Percentiles rank a stretch among this genome's conserved stretches.
Evolutionary conservation across 2,888 invertebrate genomes (phyloP).

Genomic region (Glyphotaelius pellucidus): DNA sequence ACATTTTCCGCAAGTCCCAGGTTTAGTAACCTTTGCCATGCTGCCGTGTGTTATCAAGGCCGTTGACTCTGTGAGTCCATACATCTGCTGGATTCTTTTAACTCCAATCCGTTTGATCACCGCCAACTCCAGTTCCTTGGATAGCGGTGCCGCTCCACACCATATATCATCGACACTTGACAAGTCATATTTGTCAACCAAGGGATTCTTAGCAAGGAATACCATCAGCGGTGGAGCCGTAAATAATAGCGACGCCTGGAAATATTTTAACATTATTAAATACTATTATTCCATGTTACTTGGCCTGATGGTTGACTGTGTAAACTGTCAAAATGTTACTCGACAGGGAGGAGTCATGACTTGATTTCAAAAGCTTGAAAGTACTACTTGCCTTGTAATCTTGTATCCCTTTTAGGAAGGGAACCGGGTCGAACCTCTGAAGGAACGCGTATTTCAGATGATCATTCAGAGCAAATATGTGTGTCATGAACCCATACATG

Average conservation of each 20-base stretch:
- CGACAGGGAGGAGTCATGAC: too few species aligned
- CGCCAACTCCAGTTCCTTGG: conserved; percentile 82
- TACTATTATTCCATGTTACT: too few species aligned
- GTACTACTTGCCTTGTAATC: conserved; percentile 77
- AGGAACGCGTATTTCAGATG: conserved; percentile 78
- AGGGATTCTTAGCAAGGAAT: conserved; percentile 89
- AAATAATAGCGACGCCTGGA: conserved; percentile 80
- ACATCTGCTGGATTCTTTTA: conserved; percentile 82
- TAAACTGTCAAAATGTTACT: too few species aligned
- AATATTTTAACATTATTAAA: too few species aligned
- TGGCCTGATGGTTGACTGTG: too few species aligned
- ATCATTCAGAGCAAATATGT: conserved; percentile 78
- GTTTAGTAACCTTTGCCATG: conserved; percentile 76
- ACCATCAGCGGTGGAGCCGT: conserved; percentile 91
- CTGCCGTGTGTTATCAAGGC: conserved; percentile 71
- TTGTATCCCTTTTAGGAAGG: conserved; percentile 84
- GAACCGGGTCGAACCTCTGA: conserved; percentile 84
- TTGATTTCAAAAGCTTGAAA: too few species aligned
- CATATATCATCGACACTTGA: conserved; percentile 83
- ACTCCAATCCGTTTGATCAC: conserved; percentile 76
- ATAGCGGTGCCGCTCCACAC: conserved; percentile 90
- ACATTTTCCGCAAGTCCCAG: conserved; percentile 78
- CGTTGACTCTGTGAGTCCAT: conserved; percentile 89
- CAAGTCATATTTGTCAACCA: conserved; percentile 86
- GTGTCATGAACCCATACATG: conserved; percentile 85